Conservation (phyloP, 2,888 invertebrate genomes). For the Patella caerulea region DNA sequence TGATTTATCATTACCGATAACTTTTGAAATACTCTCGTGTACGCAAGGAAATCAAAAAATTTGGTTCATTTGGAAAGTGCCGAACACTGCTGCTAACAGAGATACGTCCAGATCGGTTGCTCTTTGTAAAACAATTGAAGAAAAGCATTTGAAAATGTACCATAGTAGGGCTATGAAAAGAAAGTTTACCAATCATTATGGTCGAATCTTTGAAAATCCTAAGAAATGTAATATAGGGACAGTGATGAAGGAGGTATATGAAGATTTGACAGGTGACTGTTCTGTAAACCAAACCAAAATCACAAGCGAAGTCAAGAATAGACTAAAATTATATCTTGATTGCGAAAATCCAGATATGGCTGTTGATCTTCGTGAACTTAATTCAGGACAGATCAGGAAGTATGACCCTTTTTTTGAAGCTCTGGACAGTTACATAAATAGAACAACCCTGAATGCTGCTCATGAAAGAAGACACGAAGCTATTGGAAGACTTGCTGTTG, state of each 20-base stretch:
- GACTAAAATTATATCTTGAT: conserved; percentile 8
- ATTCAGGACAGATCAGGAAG: conserved; percentile 16
- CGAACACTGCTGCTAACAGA: background rate
- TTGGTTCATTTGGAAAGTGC: conserved; percentile 13
- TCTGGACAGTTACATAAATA: conserved; percentile 15
- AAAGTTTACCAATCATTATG: conserved; percentile 13
- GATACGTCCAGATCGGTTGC: background rate
- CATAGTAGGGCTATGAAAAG: conserved; percentile 23
- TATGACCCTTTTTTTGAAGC: conserved; percentile 25
- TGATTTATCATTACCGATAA: background rate
- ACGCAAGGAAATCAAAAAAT: background rate
- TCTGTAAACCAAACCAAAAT: background rate
- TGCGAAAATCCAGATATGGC: conserved; percentile 26
- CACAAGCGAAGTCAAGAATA: conserved; percentile 16
- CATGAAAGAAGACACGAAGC: conserved; percentile 25
- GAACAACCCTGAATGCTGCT: conserved; percentile 13
- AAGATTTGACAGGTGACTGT: conserved; percentile 19
- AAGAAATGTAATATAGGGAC: background rate
- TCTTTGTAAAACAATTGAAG: background rate
- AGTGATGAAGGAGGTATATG: conserved; percentile 23
- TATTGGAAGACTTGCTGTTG: conserved; percentile 14
- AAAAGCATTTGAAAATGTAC: conserved; percentile 16
- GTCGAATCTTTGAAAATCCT: background rate
- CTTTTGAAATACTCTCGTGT: background rate
- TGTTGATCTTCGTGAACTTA: conserved; percentile 18